phyloP scores from a whole-genome alignment of 2,888 invertebrate species.

The Caenorhabditis angaria region DNA sequence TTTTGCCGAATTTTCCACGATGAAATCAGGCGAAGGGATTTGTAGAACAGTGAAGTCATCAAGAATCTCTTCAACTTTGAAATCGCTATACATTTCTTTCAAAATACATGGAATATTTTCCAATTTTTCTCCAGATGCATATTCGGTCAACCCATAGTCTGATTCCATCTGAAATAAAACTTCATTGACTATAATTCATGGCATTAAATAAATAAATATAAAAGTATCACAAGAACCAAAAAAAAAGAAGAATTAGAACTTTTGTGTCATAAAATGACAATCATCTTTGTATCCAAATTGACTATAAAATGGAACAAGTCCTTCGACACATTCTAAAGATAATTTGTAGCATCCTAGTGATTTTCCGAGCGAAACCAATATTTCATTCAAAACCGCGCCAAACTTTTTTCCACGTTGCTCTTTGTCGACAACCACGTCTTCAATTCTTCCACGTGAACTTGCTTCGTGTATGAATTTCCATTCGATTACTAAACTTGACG shows the following conservation, averaged over 20 bases:
- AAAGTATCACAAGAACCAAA: too few relatives aligned
- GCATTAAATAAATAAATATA: not conserved
- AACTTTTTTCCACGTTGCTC: conserved; percentile 77
- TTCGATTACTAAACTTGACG: conserved; percentile 90
- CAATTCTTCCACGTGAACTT: conserved; percentile 61
- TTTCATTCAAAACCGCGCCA: conserved; percentile 78
- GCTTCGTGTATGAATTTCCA: conserved; percentile 89
- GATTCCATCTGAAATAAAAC: conserved; percentile 37
- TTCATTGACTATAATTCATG: not conserved
- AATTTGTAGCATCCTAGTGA: conserved; percentile 70
- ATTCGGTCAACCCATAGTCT: conserved; percentile 52
- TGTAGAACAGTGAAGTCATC: conserved; percentile 32
- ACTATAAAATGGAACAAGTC: conserved; percentile 70
- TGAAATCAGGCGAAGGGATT: conserved; percentile 25
- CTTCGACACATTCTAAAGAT: conserved; percentile 71
- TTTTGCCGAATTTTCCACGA: conserved; percentile 18
- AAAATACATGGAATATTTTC: conserved; percentile 53
- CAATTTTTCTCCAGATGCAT: conserved; percentile 28
- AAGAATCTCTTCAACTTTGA: conserved; percentile 64
- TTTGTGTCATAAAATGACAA: conserved; percentile 65
- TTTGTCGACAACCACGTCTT: conserved; percentile 55
- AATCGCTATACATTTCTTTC: conserved; percentile 66
- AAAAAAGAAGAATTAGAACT: conserved; percentile 42
- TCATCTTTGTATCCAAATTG: conserved; percentile 69
- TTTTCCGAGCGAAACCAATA: conserved; percentile 70